phyloP scores from a whole-genome alignment of 37 sponge, comb jelly and placozoan genomes.

The Corticium candelabrum region DNA sequence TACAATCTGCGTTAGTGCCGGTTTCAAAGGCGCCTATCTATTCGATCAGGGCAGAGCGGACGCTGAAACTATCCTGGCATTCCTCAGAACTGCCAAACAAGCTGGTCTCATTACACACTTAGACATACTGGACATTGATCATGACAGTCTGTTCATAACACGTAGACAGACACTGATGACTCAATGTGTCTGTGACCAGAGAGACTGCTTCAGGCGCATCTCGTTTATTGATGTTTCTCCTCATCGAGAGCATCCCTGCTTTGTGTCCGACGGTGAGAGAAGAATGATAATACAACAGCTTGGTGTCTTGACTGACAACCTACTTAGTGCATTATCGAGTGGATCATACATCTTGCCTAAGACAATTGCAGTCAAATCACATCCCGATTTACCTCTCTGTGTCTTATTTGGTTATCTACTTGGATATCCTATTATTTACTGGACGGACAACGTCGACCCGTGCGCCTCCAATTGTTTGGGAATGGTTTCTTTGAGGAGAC shows the following conservation, averaged over 20 bases:
- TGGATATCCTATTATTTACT: neutral
- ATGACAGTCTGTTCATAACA: neutral
- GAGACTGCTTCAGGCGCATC: neutral
- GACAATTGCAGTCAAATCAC: too few relatives aligned
- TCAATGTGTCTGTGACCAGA: neutral
- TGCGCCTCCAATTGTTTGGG: neutral
- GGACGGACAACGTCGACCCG: neutral
- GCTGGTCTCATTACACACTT: too few relatives aligned
- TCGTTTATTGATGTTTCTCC: neutral
- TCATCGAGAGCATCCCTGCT: neutral
- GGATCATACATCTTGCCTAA: too few relatives aligned
- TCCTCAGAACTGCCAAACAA: neutral
- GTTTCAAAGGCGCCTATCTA: neutral
- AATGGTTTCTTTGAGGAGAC: neutral
- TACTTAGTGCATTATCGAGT: neutral
- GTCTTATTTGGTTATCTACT: neutral
- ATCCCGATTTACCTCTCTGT: too few relatives aligned
- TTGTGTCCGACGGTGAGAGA: neutral
- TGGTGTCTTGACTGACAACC: neutral
- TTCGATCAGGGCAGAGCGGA: neutral
- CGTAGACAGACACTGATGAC: neutral
- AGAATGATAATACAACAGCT: neutral
- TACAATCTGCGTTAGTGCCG: neutral
- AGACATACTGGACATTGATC: neutral
- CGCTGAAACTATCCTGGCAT: too few relatives aligned